Base-by-base conservation (phyloP, 64 coral and sea anemone genomes). In the Platygyra sinensis region DNA sequence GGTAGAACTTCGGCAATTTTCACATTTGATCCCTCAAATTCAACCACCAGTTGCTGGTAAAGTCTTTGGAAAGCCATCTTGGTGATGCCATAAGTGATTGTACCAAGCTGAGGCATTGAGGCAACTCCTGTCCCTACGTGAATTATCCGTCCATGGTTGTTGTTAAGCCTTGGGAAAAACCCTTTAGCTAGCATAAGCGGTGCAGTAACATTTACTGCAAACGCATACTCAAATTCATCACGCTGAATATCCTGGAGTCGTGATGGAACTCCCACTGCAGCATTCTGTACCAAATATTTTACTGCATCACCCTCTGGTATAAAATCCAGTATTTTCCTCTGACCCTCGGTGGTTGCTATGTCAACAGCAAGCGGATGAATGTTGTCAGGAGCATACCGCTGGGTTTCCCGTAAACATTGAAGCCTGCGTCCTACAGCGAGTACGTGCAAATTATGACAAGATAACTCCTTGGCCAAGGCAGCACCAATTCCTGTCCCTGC, bases 21-120 rank as follows among this genome's bases (percentile, higher is more conserved):
- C 5, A 94, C 92, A 15, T 82, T 55, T 55, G 92, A 89, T 27
- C 87, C 78, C 22, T 55, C 32, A 6, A 94, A 73, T 80, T 94
- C 92, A 67, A 94, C 72, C 5, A 65, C 64, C 0, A 94, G 78
- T 81, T 94, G 92, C 64, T 94, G 86, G 64, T 89, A 94, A 30
- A 94, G 60, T 67, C 92, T 80, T 30, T 94, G 92, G 84, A 94
- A 94, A 22, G 92, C 92, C 92, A 89, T 89, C 57, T 94, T 94
- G 9, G 87, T 94, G 13, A 94, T 64, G 10, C 92, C 86, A 31
- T 94, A 94, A 3, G 92, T 94, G 51, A 80, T 89, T 20, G 92
- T 94, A 19, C 92, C 92, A 4, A 88, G 86, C 65, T 94, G 92
- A 13, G 92, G 65, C 2, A 3, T 89, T 10, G 27, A 65, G 12